Base-by-base conservation (phyloP, 2,113 vertebrate species). In the Delphinus delphis region DNA sequence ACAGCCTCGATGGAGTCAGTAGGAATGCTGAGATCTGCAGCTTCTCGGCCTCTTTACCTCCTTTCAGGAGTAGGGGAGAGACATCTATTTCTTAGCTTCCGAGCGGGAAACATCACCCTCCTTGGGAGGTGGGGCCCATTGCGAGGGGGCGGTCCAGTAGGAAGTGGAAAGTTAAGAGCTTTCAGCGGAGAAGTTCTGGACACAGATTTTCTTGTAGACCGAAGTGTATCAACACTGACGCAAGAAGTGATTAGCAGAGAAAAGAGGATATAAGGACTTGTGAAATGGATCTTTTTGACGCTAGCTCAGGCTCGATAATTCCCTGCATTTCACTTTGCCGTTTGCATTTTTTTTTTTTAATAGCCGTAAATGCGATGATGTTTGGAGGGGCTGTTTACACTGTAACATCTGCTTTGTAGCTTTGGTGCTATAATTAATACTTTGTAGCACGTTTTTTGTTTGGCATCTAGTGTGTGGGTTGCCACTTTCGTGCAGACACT, bases 131-230 rank as follows among this genome's bases (percentile, higher is more conserved):
- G 95, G 93, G 77, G 82, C 95, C 47, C 96, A 0, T 38, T 28
- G 62, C 60, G 50, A 82, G 76, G 86, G 74, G 96, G 92, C 92
- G 92, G 93, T 63, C 89, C 58, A 31, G 68, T 70, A 58, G 96
- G 76, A 94, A 96, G 95, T 73, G 83, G 95, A 88, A 97, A 97
- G 96, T 95, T 94, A 14, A 31, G 71, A 82, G 53, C 10, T 63
- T 93, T 77, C 9, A 10, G 50, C 53, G 13, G 41, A 88, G 60
- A 62, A 50, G 55, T 88, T 79, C 36, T 70, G 26, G 83, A 63
- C 65, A 4, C 25, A 3, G 82, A 70, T 90, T 93, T 74, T 73
- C 10, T 58, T 53, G 1, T 1, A 8, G 62, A 23, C 41, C 5
- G 1, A 63, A 88, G 50, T 68, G 70, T 79, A 0, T 67, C 53